phyloP scores from a whole-genome alignment of 2,888 invertebrate species.

The Dicycla oo region DNA sequence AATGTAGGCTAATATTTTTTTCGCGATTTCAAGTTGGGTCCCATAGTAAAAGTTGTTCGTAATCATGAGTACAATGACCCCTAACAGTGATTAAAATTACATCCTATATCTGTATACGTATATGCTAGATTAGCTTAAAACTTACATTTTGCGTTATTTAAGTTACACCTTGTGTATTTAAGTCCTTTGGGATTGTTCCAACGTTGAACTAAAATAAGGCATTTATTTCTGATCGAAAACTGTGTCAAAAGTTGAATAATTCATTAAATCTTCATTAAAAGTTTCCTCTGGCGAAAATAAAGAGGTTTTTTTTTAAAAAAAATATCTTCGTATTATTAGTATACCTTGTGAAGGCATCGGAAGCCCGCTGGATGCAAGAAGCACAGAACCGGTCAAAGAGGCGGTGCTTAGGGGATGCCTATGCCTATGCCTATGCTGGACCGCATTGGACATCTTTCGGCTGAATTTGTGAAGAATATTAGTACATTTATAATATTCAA shows the following conservation, averaged over 20 bases:
- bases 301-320: neutral
- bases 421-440: neutral
- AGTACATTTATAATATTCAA: no score
- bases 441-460: accelerated
- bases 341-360: neutral
- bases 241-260: neutral
- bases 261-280: neutral
- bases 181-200: neutral
- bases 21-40: no score
- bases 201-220: neutral
- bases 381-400: neutral
- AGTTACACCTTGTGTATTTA: no score
- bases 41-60: no score
- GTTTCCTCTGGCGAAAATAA: neutral
- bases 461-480: neutral
- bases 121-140: no score
- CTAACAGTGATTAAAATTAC: no score
- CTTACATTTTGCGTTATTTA: no score
- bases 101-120: no score
- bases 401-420: no score
- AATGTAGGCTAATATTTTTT: no score
- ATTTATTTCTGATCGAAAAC: neutral
- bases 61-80: no score
- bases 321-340: neutral
- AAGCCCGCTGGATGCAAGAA: neutral